These are phyloP conservation scores for Lepus europaeus DNA, from an alignment of 2,113 vertebrate genomes.

Conservation along the genomic window DNA sequence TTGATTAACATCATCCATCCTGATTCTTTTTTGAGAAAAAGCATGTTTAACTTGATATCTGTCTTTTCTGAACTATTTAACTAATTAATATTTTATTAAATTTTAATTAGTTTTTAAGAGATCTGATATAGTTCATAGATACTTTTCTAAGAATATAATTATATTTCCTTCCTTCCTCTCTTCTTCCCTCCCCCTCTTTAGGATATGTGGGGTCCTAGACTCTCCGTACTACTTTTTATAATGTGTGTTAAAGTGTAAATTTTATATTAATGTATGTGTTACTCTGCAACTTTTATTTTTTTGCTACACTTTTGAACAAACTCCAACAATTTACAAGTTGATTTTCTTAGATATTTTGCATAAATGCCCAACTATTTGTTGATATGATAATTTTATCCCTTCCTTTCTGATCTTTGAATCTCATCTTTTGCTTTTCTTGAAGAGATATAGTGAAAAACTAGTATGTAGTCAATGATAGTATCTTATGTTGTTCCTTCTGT, in stretches of 20 bases:
- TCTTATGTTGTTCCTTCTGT: background rate
- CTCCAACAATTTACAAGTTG: background rate
- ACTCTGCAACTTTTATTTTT: slow-evolving; percentile 5
- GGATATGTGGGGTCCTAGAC: background rate
- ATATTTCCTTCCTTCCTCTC: no score
- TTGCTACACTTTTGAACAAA: slow-evolving; percentile 29
- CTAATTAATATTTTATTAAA: slow-evolving; percentile 29
- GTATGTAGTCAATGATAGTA: background rate
- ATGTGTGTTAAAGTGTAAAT: slow-evolving; percentile 50
- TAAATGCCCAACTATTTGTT: background rate
- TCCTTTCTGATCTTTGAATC: background rate
- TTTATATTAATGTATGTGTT: slow-evolving; percentile 31
- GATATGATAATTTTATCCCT: slow-evolving; percentile 50
- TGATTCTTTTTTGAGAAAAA: background rate
- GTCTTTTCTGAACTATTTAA: slow-evolving; percentile 27
- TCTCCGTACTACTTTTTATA: background rate
- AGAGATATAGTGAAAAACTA: background rate
- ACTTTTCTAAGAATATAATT: no score
- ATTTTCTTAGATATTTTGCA: background rate
- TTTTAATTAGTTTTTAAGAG: no score
- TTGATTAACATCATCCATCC: background rate
- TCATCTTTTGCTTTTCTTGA: background rate
- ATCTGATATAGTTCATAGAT: no score
- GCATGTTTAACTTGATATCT: slow-evolving; percentile 5
- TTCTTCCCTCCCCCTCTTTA: background rate